These are phyloP conservation scores for Aspidiotus rigidus DNA, from an alignment of 2,888 invertebrate species.

Conservation along the genomic window DNA sequence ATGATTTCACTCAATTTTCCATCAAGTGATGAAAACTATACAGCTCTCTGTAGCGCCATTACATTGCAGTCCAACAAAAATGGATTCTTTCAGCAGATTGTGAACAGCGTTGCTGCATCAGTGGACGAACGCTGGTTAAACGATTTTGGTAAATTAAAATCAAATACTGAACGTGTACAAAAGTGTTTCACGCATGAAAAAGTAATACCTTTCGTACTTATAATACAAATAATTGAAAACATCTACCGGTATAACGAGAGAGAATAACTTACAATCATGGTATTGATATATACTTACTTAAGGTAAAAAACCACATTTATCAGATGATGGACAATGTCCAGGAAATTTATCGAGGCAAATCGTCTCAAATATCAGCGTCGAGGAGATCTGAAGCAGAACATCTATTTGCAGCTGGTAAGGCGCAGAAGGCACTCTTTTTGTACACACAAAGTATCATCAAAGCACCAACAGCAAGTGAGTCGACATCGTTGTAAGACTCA, in stretches of 20 bases:
- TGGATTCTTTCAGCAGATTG: slow-evolving; percentile 65
- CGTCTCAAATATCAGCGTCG: slow-evolving; percentile 52
- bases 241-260: not conserved
- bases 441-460: slow-evolving; percentile 65
- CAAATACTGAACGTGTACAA: slow-evolving; percentile 52
- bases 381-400: slow-evolving; percentile 48
- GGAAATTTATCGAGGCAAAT: slow-evolving; percentile 59
- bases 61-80: slow-evolving; percentile 64
- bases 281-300: slow-evolving; percentile 23
- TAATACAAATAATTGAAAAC: not conserved
- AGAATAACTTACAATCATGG: slow-evolving; percentile 40
- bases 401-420: slow-evolving; percentile 40
- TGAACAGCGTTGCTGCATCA: slow-evolving; percentile 50
- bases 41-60: slow-evolving; percentile 59
- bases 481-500: too few species aligned
- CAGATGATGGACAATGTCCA: slow-evolving; percentile 58
- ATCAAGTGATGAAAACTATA: slow-evolving; percentile 43
- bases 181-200: slow-evolving; percentile 48
- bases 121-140: slow-evolving; percentile 54
- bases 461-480: slow-evolving; percentile 46
- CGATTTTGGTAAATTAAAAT: slow-evolving; percentile 51
- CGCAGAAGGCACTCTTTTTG: slow-evolving; percentile 51
- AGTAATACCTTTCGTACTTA: slow-evolving; percentile 42
- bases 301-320: slow-evolving; percentile 44
- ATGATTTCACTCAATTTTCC: too few species aligned